Evolutionary conservation across 2,888 invertebrate species (phyloP).

Genomic region (Andrena marginata): DNA sequence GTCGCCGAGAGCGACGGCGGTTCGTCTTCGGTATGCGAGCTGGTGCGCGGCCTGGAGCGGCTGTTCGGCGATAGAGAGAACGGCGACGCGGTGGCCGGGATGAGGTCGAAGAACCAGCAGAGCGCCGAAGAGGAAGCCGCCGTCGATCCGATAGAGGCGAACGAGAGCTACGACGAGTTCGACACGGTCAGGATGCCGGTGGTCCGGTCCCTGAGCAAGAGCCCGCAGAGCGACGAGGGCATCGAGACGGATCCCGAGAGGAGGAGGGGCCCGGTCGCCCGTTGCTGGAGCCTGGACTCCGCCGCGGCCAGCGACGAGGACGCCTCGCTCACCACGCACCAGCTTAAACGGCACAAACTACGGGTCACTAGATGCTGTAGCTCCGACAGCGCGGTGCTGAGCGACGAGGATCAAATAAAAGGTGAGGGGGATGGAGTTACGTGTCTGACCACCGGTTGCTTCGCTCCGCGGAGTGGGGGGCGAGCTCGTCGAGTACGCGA

Average conservation of each 20-base stretch:
- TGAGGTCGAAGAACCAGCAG: conserved; percentile 70
- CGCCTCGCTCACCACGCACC: conserved; percentile 56
- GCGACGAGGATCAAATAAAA: conserved; percentile 85
- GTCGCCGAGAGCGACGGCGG: conserved; percentile 53
- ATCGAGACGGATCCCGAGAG: conserved; percentile 80
- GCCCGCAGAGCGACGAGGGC: conserved; percentile 82
- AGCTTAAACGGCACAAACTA: conserved; percentile 72
- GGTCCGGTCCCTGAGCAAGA: conserved; percentile 76
- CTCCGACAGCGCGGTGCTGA: conserved; percentile 86
- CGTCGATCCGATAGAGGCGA: conserved; percentile 69
- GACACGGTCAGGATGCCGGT: conserved; percentile 74
- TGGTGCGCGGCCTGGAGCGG: conserved; percentile 54
- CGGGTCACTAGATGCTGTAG: conserved; percentile 85
- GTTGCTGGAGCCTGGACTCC: conserved; percentile 86
- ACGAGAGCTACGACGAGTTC: conserved; percentile 79
- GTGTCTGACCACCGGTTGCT: conserved; percentile 42
- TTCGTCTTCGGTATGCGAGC: conserved; percentile 56
- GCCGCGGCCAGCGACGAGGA: conserved; percentile 87
- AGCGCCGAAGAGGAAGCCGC: conserved; percentile 26
- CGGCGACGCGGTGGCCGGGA: conserved; percentile 39
- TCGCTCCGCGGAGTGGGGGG: conserved; percentile 13
- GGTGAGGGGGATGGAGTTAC: conserved; percentile 68
- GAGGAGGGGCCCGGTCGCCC: conserved; percentile 77
- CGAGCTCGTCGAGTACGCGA: conserved; percentile 17
- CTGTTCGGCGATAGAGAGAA: conserved; percentile 42